These are phyloP conservation scores for Stenodera caucasica DNA, from an alignment of 2,888 invertebrate genomes.

Conservation along the genomic window DNA sequence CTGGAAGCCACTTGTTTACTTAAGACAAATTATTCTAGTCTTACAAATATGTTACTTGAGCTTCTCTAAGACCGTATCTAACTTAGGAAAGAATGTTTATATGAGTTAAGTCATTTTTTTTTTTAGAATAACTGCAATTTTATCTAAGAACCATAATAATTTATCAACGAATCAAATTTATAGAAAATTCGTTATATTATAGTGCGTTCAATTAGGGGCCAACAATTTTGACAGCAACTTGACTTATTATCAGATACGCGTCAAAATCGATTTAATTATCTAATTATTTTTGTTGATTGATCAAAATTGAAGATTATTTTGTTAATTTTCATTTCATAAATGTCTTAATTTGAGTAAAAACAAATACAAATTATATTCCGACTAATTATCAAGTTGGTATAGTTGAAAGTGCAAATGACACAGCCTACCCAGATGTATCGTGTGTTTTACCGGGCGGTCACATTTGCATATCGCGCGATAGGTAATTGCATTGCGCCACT, in stretches of 20 bases:
- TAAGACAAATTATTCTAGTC: conserved; percentile 10
- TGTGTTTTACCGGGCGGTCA: conserved; percentile 35
- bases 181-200: too few species aligned
- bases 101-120: conserved; percentile 4
- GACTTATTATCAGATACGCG: too few species aligned
- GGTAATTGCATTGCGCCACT: conserved; percentile 37
- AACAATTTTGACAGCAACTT: too few species aligned
- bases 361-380: neutral
- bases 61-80: neutral
- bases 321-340: too few species aligned
- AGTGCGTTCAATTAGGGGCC: too few species aligned
- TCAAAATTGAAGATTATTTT: too few species aligned
- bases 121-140: neutral
- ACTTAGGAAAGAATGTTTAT: conserved; percentile 5
- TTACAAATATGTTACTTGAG: conserved; percentile 11
- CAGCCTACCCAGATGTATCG: conserved; percentile 15
- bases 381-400: conserved; percentile 1
- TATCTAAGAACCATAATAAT: conserved; percentile 1
- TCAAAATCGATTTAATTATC: too few species aligned
- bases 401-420: neutral
- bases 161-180: conserved; percentile 11
- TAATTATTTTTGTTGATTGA: too few species aligned
- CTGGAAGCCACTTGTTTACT: conserved; percentile 7
- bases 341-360: neutral
- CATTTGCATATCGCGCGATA: conserved; percentile 41